A percentile compares a stretch with the other conserved stretches of the same genome.
phyloP scores from a whole-genome alignment of 2,797 vertebrate species.

The Sebastes itinus region DNA sequence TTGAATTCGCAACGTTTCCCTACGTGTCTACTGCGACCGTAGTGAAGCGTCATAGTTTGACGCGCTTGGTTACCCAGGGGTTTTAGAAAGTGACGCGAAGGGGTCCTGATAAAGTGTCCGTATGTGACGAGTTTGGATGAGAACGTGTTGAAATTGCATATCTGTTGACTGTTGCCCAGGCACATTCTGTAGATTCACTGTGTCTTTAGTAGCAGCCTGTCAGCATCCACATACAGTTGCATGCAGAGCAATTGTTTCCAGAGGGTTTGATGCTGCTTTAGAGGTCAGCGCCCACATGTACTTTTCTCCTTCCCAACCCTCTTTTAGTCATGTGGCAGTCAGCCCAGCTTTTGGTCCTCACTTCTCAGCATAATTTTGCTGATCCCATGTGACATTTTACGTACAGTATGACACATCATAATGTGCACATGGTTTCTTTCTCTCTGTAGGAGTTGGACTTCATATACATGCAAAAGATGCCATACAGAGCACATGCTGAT shows the following conservation, averaged over 20 bases:
- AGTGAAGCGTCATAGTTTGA: no score
- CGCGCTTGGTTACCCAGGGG: no score
- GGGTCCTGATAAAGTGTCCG: no score
- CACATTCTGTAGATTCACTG: background rate
- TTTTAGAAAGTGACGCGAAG: no score
- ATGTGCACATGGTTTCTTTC: background rate
- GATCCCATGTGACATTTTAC: background rate
- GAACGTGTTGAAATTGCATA: no score
- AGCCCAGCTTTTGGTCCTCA: background rate
- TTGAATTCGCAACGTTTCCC: no score
- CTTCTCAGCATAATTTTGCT: background rate
- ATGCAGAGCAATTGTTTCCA: background rate
- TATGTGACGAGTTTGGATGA: no score
- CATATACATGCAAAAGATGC: background rate
- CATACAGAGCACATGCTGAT: background rate
- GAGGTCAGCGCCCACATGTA: slow-evolving; percentile 10
- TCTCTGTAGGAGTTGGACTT: background rate
- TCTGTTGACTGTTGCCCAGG: background rate
- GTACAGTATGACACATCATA: background rate
- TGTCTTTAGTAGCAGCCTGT: background rate
- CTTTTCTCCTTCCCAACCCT: background rate
- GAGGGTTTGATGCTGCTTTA: background rate
- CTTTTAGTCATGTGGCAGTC: background rate
- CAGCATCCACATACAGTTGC: background rate
- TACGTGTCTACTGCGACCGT: no score